Conservation (phyloP, 2,113 vertebrate species). For the Plectropomus leopardus region DNA sequence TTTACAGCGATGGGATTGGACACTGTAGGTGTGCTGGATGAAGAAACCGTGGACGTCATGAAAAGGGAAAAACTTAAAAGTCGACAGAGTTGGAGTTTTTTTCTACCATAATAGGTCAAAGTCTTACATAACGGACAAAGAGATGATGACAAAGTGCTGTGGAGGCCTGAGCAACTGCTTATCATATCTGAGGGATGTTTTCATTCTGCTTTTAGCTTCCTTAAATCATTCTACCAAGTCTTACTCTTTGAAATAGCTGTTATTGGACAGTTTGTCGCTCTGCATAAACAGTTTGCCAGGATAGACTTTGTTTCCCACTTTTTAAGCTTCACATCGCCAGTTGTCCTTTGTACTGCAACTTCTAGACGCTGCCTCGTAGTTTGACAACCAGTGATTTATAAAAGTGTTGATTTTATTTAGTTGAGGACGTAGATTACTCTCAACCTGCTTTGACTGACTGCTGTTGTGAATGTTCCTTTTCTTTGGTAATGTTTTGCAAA, state of each 20-base stretch:
- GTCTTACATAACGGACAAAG: conserved; percentile 59
- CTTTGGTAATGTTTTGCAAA: not conserved
- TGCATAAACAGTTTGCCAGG: not conserved
- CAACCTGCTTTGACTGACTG: conserved; percentile 2
- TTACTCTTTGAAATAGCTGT: conserved; percentile 36
- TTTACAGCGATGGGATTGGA: conserved; percentile 15
- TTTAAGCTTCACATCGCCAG: conserved; percentile 15
- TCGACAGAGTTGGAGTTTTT: conserved; percentile 4
- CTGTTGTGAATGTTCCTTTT: conserved; percentile 17
- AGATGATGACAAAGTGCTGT: not conserved
- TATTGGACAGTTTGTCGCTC: conserved; percentile 6
- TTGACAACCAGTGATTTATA: conserved; percentile 17
- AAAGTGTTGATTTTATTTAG: conserved; percentile 5
- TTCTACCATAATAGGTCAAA: conserved; percentile 19
- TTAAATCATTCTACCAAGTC: conserved; percentile 53
- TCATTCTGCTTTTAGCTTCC: conserved; percentile 35
- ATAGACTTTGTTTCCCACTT: not conserved
- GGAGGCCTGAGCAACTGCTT: conserved; percentile 12
- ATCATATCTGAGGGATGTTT: conserved; percentile 14
- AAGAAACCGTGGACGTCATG: not conserved
- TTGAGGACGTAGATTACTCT: not conserved
- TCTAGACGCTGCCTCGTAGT: conserved; percentile 25
- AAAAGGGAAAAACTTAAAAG: conserved; percentile 26
- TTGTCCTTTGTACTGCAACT: conserved; percentile 16
- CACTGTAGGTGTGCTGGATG: not conserved